Evolutionary conservation across 2,797 vertebrate genomes (phyloP).

Genomic region (Fringilla coelebs): DNA sequence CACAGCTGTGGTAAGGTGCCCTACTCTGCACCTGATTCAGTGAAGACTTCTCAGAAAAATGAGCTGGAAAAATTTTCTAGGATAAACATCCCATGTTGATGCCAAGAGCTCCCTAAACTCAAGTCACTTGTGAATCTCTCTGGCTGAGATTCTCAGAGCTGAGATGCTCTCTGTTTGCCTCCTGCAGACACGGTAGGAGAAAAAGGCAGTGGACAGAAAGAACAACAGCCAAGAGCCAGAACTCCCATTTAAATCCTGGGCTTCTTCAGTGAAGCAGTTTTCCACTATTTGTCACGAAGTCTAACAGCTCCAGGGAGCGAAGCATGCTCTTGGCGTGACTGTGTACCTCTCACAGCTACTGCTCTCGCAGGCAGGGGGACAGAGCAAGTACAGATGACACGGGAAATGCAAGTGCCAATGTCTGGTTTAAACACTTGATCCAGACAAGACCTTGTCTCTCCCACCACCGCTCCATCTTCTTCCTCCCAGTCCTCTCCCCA

Average conservation of each 20-base stretch:
- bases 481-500: slow-evolving; percentile 54
- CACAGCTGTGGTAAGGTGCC: neutral
- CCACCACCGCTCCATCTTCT: neutral
- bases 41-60: neutral
- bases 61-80: neutral
- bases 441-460: neutral
- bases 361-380: neutral
- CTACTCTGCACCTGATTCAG: neutral
- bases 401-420: slow-evolving; percentile 18
- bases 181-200: neutral
- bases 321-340: neutral
- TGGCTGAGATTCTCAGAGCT: neutral
- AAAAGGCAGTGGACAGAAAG: neutral
- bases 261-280: slow-evolving; percentile 14
- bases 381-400: slow-evolving; percentile 26
- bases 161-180: neutral
- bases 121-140: neutral
- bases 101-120: neutral
- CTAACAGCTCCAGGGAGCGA: neutral
- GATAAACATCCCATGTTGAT: neutral
- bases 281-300: slow-evolving; percentile 31
- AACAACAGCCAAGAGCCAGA: neutral
- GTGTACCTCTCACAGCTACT: slow-evolving; percentile 7
- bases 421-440: neutral
- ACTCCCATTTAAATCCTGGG: neutral